Percentiles rank a stretch among this genome's conserved stretches.
phyloP scores from a whole-genome alignment of 2,797 vertebrate genomes.

The Cheirogaleus major region DNA sequence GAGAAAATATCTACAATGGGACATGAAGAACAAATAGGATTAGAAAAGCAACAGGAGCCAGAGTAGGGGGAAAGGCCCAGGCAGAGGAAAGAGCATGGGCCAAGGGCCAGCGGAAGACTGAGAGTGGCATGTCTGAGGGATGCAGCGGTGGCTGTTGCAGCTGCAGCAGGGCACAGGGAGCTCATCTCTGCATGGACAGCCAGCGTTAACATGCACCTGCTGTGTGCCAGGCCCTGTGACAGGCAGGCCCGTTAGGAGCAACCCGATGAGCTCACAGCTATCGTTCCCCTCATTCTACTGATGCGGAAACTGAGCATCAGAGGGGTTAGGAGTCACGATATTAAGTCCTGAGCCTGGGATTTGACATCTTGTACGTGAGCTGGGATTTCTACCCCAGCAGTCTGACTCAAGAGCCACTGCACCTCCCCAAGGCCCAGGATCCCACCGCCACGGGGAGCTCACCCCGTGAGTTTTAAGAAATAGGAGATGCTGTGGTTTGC shows the following conservation, averaged over 20 bases:
- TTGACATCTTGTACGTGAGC: background rate
- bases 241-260: background rate
- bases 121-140: background rate
- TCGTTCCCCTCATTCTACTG: background rate
- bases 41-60: background rate
- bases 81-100: background rate
- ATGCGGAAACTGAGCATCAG: background rate
- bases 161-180: background rate
- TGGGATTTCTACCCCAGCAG: background rate
- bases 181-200: background rate
- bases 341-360: background rate
- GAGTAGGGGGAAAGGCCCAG: no score
- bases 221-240: background rate
- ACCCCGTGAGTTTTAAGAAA: background rate
- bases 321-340: background rate
- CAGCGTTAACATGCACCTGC: background rate
- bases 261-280: background rate
- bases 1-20: background rate
- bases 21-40: background rate
- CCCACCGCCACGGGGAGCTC: background rate
- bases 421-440: background rate
- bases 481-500: background rate
- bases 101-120: background rate
- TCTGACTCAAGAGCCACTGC: rapidly evolving
- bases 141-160: background rate